Percentiles rank a stretch among this genome's conserved stretches.
phyloP scores from a whole-genome alignment of 2,113 vertebrate species.

The Turdus rufiventris region DNA sequence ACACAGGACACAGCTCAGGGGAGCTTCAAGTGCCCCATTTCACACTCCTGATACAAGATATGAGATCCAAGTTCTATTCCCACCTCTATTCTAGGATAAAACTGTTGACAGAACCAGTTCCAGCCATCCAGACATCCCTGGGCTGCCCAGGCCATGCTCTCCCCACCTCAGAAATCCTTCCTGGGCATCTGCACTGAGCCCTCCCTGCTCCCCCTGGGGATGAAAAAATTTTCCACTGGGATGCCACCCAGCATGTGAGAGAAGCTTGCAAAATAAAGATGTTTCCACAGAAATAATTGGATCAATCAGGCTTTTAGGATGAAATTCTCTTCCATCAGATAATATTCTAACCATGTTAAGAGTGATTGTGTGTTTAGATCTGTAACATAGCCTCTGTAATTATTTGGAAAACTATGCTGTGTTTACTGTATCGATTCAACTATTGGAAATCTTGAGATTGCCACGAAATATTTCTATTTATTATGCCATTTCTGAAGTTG shows the following conservation, averaged over 20 bases:
- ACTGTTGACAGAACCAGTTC: neutral
- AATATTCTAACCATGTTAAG: neutral
- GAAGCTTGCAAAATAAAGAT: neutral
- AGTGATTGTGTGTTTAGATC: neutral
- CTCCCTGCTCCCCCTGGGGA: neutral
- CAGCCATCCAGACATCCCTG: neutral
- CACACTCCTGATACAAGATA: neutral
- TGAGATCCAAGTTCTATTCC: neutral
- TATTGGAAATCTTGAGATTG: constrained; percentile 2
- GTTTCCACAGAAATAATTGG: neutral
- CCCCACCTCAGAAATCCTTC: neutral
- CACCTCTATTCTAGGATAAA: too few relatives aligned
- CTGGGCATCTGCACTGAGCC: neutral
- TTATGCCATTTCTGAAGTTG: constrained; percentile 34
- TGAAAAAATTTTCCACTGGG: neutral
- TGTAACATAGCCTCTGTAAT: neutral
- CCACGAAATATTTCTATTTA: neutral
- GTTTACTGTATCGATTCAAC: neutral
- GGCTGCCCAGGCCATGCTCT: neutral
- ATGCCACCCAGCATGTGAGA: neutral
- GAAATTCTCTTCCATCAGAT: neutral
- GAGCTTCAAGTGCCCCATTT: rapidly evolving
- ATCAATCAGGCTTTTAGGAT: neutral
- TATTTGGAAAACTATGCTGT: neutral
- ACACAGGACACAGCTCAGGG: neutral